Percentiles rank a stretch among this genome's conserved stretches.
These are phyloP conservation scores for Ceratina japonica DNA, from an alignment of 1,140 invertebrate genomes.

Conservation along the genomic window DNA sequence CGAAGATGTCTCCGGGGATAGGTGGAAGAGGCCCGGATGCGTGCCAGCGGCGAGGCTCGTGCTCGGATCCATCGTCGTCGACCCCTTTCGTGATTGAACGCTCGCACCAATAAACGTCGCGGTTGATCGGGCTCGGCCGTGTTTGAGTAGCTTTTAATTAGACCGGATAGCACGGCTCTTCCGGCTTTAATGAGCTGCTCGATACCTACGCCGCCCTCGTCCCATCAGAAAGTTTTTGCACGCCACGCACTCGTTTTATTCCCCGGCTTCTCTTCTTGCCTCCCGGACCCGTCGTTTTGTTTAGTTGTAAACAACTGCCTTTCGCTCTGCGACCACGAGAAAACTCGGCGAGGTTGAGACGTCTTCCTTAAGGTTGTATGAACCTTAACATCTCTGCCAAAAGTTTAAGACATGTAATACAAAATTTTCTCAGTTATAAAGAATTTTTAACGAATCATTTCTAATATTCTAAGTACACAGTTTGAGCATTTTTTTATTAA, in stretches of 20 bases:
- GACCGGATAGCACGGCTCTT: slow-evolving; percentile 23
- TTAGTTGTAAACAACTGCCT: not conserved
- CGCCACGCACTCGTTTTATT: not conserved
- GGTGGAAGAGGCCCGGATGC: slow-evolving; percentile 41
- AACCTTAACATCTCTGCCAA: no score
- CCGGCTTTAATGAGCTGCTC: slow-evolving; percentile 36
- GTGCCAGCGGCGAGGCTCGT: not conserved
- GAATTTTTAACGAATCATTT: no score
- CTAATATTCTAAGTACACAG: no score
- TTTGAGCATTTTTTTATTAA: no score
- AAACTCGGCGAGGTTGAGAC: not conserved
- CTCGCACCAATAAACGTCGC: slow-evolving; percentile 45
- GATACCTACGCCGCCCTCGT: not conserved
- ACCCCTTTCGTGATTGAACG: slow-evolving; percentile 38
- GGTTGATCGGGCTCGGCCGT: slow-evolving; percentile 25
- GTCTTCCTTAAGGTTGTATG: no score
- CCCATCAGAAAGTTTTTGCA: not conserved
- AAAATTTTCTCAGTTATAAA: no score
- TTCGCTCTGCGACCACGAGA: not conserved
- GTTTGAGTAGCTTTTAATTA: slow-evolving; percentile 47
- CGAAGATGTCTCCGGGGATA: slow-evolving; percentile 40
- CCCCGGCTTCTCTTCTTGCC: not conserved
- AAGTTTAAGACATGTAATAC: no score
- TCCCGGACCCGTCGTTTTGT: not conserved
- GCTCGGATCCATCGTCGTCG: not conserved